These are phyloP conservation scores for Cataglyphis livida DNA, from an alignment of 2,888 invertebrate species.

Conservation along the genomic window DNA sequence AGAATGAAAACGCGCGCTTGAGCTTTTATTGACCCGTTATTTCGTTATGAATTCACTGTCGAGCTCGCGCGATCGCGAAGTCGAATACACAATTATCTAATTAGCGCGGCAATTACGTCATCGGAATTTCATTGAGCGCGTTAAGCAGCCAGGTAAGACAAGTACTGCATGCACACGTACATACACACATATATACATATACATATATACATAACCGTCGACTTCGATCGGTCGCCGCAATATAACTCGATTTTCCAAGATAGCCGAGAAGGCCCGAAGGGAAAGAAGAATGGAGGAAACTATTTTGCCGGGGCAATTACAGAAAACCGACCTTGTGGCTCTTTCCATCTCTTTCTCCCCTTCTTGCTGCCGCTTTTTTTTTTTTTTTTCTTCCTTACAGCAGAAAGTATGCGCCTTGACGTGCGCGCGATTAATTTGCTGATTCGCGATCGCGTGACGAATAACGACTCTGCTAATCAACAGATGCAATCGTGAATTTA, in stretches of 20 bases:
- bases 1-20: conserved; percentile 18
- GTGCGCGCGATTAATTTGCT: conserved; percentile 65
- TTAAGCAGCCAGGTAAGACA: conserved; percentile 71
- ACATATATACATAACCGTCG: conserved; percentile 51
- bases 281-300: conserved; percentile 47
- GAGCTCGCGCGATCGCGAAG: conserved; percentile 65
- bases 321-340: conserved; percentile 53
- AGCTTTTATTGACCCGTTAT: conserved; percentile 61
- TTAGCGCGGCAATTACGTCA: conserved; percentile 76
- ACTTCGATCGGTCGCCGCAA: conserved; percentile 67
- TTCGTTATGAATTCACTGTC: conserved; percentile 72
- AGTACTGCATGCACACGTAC: neutral
- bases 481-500: conserved; percentile 1
- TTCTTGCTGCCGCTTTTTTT: neutral
- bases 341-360: conserved; percentile 13
- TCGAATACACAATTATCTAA: conserved; percentile 76
- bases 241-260: conserved; percentile 74
- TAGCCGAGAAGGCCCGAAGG: conserved; percentile 31
- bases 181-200: neutral
- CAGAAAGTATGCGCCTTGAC: conserved; percentile 38
- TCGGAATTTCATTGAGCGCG: conserved; percentile 74
- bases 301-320: conserved; percentile 49
- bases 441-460: conserved; percentile 65
- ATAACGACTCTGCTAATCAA: conserved; percentile 56
- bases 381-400: conserved; percentile 44